These are phyloP conservation scores for Ormyrus rosae DNA, from an alignment of 2,888 invertebrate genomes.

Conservation along the genomic window DNA sequence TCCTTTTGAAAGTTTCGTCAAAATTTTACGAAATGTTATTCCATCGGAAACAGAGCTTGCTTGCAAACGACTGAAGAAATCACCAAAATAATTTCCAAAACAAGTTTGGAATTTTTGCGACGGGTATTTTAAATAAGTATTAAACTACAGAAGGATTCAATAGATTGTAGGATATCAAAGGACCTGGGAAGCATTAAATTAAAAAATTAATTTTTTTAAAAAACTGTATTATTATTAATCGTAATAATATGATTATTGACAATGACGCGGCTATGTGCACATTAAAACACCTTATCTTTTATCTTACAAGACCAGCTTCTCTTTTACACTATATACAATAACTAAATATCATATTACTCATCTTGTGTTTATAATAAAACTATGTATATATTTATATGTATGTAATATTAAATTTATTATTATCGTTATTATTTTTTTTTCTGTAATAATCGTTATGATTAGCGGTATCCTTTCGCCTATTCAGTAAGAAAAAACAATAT, in stretches of 20 bases:
- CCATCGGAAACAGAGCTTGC: constrained; percentile 15
- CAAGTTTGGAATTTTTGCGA: neutral
- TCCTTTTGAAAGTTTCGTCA: constrained; percentile 76
- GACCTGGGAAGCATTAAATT: constrained; percentile 4
- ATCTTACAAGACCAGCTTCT: constrained; percentile 78
- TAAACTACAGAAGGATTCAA: constrained; percentile 1
- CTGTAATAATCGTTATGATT: constrained; percentile 59
- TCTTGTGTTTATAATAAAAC: constrained; percentile 71
- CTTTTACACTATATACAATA: constrained; percentile 76
- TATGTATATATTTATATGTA: constrained; percentile 66
- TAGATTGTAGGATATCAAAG: too few relatives aligned
- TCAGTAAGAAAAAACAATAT: constrained; percentile 64
- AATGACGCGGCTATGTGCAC: constrained; percentile 78
- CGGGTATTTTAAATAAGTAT: neutral
- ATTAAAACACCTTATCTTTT: constrained; percentile 79
- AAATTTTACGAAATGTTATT: constrained; percentile 69
- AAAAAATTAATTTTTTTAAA: constrained; percentile 63
- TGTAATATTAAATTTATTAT: constrained; percentile 67
- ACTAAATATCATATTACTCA: constrained; percentile 73
- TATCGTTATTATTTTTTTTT: constrained; percentile 62
- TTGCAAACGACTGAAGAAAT: constrained; percentile 3
- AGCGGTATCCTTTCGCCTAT: constrained; percentile 54
- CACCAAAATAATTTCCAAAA: neutral
- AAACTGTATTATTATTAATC: constrained; percentile 76
- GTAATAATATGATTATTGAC: constrained; percentile 76